phyloP scores from a whole-genome alignment of 2,113 vertebrate genomes.

The Strix aluco region DNA sequence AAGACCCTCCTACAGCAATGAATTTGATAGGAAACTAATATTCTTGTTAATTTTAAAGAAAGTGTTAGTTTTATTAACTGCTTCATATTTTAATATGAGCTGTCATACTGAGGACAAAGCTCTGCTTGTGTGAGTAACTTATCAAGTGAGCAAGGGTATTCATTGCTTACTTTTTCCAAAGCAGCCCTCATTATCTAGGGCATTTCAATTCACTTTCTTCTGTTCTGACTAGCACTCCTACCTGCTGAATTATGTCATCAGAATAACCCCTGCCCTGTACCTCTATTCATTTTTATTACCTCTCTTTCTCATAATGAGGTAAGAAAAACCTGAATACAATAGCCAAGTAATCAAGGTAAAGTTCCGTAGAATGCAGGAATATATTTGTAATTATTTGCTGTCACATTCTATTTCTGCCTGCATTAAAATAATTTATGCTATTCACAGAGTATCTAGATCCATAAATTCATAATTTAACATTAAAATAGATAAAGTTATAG shows the following conservation, averaged over 20 bases:
- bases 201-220: slow-evolving; percentile 1
- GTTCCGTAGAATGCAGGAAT: background rate
- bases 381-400: slow-evolving; percentile 13
- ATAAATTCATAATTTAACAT: slow-evolving; percentile 13
- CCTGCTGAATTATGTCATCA: slow-evolving; percentile 1
- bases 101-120: background rate
- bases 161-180: background rate
- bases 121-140: background rate
- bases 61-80: background rate
- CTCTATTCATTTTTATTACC: background rate
- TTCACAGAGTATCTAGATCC: background rate
- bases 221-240: background rate
- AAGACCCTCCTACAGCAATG: background rate
- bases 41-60: background rate
- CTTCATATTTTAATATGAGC: background rate
- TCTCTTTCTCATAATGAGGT: background rate
- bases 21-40: background rate
- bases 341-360: background rate
- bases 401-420: background rate
- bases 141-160: background rate
- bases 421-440: background rate
- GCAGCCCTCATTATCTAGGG: background rate
- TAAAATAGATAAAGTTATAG: background rate
- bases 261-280: background rate
- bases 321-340: background rate